Evolutionary conservation across 2,888 invertebrate genomes (phyloP), one percentile per base, ranked within the genome.

Genomic region (Diarsia rubi): DNA sequence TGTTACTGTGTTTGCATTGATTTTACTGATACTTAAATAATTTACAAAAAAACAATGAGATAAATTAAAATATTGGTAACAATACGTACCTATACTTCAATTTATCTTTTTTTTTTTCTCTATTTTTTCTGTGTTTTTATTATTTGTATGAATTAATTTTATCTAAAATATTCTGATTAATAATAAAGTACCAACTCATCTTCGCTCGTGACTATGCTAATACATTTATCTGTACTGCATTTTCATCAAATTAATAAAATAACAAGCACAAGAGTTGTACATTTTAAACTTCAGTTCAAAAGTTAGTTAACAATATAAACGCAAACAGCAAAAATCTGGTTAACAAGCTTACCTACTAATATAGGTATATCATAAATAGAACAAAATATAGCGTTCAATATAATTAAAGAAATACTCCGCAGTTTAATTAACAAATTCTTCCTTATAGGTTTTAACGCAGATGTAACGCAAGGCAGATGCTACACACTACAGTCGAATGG

Each of bases 391-490:
- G 9, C 27, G 6, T 16, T 24, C 19, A 21, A 42, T 63, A 44
- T 6, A 64, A 11, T 3, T n/a, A 64, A 27, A 69, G 1, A 5
- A 63, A 62, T 31, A 16, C 44, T 27, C 27, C 9, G 16, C 45
- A 44, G 9, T 47, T 21, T 9, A 0, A 73, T 31, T 62, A 62
- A 31, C 6, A 5, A 12, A 11, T n/a, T 42, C 60, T 54, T 62
- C 14, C 9, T 54, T 24, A 57, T 16, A 78, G 78, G 47, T 78
- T 83, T 44, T 14, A 0, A 24, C 12, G 19, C 14, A 1, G 1
- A 12, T 9, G 49, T 21, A 1, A 14, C 74, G 11, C 62, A 24
- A 12, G 84, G 84, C 11, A 63, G 19, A 24, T 79, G 79, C 45
- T 79, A 57, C 31, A 16, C 12, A n/a, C 24, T 42, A 14, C n/a